These are phyloP conservation scores for Cerceris rybyensis DNA, from an alignment of 2,888 invertebrate species.

Conservation along the genomic window DNA sequence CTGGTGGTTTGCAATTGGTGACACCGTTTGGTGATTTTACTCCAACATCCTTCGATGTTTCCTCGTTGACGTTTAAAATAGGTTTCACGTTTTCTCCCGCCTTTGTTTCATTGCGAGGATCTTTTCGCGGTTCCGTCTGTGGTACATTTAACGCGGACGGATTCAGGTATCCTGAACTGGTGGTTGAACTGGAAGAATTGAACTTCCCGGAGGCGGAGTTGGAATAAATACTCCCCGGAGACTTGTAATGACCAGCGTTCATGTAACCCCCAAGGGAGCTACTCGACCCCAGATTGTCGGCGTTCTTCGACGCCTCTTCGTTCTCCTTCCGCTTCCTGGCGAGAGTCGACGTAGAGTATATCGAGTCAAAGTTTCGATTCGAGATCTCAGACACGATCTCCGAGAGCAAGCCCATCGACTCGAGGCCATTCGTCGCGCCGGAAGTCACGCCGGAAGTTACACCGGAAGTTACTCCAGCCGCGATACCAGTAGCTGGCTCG, in stretches of 20 bases:
- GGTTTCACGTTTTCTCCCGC: neutral
- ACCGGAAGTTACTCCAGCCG: constrained; percentile 72
- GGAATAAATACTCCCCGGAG: constrained; percentile 85
- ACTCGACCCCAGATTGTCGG: constrained; percentile 67
- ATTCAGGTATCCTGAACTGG: constrained; percentile 89
- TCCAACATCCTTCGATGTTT: constrained; percentile 71
- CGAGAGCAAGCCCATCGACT: constrained; percentile 90
- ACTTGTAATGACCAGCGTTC: constrained; percentile 84
- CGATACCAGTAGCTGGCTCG: constrained; percentile 79
- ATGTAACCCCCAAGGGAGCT: constrained; percentile 84
- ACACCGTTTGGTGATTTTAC: constrained; percentile 68
- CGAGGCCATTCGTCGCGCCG: constrained; percentile 67
- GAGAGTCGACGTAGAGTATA: constrained; percentile 91
- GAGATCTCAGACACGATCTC: constrained; percentile 95
- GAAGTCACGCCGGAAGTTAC: no score
- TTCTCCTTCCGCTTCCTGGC: constrained; percentile 85
- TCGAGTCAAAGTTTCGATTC: constrained; percentile 92
- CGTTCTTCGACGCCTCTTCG: constrained; percentile 71
- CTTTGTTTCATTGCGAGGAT: neutral
- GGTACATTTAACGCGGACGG: constrained; percentile 88
- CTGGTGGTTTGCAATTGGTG: constrained; percentile 62
- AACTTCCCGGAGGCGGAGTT: constrained; percentile 83
- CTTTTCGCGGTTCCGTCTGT: constrained; percentile 66
- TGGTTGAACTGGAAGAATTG: constrained; percentile 85
- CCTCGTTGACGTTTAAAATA: constrained; percentile 70